Conservation (phyloP, 2,113 vertebrate genomes). For the Macaca fascicularis region DNA sequence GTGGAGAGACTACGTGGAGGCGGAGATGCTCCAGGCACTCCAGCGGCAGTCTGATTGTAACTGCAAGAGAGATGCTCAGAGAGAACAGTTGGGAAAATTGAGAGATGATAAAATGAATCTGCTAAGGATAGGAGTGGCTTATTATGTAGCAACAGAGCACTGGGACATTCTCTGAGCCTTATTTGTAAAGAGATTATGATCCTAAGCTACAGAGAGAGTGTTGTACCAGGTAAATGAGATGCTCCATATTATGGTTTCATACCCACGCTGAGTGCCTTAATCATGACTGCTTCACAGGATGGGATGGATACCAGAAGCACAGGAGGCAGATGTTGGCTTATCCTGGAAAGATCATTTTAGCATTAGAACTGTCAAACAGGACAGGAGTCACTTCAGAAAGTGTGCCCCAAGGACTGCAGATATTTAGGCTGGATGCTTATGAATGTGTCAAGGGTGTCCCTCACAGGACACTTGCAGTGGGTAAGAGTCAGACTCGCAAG, state of each 20-base stretch:
- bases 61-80: background rate
- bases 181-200: background rate
- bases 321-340: background rate
- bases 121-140: background rate
- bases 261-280: background rate
- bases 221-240: background rate
- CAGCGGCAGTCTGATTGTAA: background rate
- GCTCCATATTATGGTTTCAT: background rate
- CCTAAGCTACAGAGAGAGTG: background rate
- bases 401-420: background rate
- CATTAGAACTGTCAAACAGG: background rate
- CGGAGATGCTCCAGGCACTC: background rate
- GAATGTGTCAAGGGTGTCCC: background rate
- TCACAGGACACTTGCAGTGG: background rate
- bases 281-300: background rate
- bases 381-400: background rate
- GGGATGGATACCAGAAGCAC: background rate
- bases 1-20: background rate
- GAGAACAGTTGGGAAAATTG: background rate
- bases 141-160: background rate
- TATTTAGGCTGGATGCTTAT: background rate
- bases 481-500: background rate
- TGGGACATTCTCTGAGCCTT: background rate
- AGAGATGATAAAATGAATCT: background rate
- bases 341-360: background rate